phyloP scores from a whole-genome alignment of 2,888 invertebrate genomes.

The Agonopterix subpropinquella region DNA sequence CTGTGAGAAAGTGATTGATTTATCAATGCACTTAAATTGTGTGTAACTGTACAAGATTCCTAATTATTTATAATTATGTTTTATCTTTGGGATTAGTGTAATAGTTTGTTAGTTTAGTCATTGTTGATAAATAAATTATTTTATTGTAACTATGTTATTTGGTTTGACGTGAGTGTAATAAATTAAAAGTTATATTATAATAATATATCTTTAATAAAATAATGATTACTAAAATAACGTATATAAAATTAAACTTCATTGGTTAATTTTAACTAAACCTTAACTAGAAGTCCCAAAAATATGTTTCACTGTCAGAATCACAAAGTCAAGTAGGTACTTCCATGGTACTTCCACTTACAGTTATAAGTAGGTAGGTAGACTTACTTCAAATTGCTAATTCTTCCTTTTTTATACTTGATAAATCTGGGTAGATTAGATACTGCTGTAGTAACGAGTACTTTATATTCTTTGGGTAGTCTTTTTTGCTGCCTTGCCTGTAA shows the following conservation, averaged over 20 bases:
- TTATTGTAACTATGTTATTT: too few species aligned
- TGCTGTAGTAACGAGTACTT: conserved; percentile 82
- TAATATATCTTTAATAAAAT: conserved; percentile 5
- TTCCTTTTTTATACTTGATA: conserved; percentile 79
- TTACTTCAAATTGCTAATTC: conserved; percentile 38
- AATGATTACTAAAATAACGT: not conserved
- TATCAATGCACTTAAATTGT: not conserved
- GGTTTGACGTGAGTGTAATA: too few species aligned
- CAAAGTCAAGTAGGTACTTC: too few species aligned
- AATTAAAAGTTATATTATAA: not conserved
- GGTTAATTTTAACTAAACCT: too few species aligned
- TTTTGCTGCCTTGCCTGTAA: conserved; percentile 79
- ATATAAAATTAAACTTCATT: not conserved
- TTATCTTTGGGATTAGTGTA: conserved; percentile 22
- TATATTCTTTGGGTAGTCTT: conserved; percentile 79
- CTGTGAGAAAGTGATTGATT: too few species aligned
- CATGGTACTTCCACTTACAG: not conserved
- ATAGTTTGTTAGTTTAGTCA: conserved; percentile 29
- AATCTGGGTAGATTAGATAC: conserved; percentile 82
- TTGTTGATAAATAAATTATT: conserved; percentile 47
- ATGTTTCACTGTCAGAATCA: too few species aligned
- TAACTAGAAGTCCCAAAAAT: too few species aligned
- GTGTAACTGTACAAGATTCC: conserved; percentile 32
- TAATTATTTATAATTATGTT: conserved; percentile 28
- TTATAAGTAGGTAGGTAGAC: not conserved